Conservation (phyloP, 2,888 invertebrate genomes). For the Cephalotes varians region DNA sequence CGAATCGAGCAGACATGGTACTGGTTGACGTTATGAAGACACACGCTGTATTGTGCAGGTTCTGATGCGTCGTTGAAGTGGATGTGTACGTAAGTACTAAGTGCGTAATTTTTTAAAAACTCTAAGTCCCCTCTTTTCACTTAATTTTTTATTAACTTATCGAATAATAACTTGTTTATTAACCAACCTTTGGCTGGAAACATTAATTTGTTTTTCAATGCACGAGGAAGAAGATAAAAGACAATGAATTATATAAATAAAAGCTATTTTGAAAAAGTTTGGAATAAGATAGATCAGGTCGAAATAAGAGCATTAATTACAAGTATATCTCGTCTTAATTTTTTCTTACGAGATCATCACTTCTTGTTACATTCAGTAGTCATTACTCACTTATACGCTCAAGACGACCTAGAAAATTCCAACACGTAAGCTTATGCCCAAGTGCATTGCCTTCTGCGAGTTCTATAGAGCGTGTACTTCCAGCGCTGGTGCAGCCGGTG, state of each 20-base stretch:
- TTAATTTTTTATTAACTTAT: neutral
- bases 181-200: neutral
- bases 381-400: conserved; percentile 24
- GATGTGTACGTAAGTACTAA: neutral
- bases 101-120: neutral
- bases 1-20: neutral
- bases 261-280: no score
- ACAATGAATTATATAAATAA: neutral
- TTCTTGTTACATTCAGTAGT: conserved; percentile 1
- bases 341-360: neutral
- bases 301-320: no score
- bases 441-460: conserved; percentile 21
- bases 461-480: neutral
- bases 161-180: neutral
- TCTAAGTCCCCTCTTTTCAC: neutral
- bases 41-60: neutral
- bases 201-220: neutral
- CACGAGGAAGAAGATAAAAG: neutral
- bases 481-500: neutral
- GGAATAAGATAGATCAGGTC: no score
- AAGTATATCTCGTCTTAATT: no score
- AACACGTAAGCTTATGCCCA: conserved; percentile 25
- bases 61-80: no score
- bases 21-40: no score
- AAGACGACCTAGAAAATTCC: conserved; percentile 39